These are phyloP conservation scores for Nipponacmea schrenckii DNA, from an alignment of 2,888 invertebrate species.

Conservation along the genomic window DNA sequence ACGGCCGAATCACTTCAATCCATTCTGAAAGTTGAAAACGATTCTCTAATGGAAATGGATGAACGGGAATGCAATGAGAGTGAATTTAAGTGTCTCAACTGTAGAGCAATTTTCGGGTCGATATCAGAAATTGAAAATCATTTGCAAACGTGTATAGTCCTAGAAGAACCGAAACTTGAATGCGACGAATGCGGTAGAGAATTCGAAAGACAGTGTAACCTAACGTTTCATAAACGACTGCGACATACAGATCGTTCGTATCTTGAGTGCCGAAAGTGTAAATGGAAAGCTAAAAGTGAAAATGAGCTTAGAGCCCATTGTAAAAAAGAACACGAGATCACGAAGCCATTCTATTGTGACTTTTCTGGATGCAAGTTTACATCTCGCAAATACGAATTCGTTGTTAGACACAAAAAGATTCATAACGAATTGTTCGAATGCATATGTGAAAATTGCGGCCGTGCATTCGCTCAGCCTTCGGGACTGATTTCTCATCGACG, in stretches of 20 bases:
- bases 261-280: constrained; percentile 40
- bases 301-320: constrained; percentile 37
- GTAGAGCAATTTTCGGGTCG: background rate
- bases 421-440: constrained; percentile 43
- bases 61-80: constrained; percentile 2
- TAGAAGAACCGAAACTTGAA: background rate
- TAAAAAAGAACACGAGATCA: constrained; percentile 33
- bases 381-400: constrained; percentile 38
- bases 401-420: constrained; percentile 44
- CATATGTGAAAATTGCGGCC: constrained; percentile 46
- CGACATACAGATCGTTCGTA: constrained; percentile 34
- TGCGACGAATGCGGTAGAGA: constrained; percentile 42
- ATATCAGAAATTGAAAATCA: background rate
- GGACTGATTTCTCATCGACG: constrained; percentile 41
- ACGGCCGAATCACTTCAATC: background rate
- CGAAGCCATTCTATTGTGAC: constrained; percentile 43
- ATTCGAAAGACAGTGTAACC: constrained; percentile 38
- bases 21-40: background rate
- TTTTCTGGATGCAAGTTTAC: constrained; percentile 40
- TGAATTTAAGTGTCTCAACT: background rate
- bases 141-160: too few species aligned
- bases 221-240: constrained; percentile 42
- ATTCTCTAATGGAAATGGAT: background rate
- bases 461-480: constrained; percentile 41
- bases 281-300: constrained; percentile 33